phyloP scores from a whole-genome alignment of 2,797 vertebrate genomes.

The Amblyopsis hoosieri region DNA sequence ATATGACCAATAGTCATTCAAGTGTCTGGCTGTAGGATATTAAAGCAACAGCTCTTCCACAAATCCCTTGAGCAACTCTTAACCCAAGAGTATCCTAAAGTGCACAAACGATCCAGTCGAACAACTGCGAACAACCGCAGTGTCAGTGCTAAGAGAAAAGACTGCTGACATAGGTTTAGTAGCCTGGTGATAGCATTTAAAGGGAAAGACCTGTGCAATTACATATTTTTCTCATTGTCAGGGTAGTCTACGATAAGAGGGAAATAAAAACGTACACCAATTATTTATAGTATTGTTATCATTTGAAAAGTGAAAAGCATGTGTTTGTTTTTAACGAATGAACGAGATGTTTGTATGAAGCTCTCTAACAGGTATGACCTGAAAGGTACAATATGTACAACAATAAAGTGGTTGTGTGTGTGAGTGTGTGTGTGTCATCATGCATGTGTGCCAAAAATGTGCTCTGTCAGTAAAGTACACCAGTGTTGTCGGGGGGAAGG shows the following conservation, averaged over 20 bases:
- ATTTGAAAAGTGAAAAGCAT: too few species aligned
- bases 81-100: constrained; percentile 66
- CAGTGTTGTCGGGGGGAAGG: not conserved
- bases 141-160: constrained; percentile 40
- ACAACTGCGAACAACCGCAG: constrained; percentile 79
- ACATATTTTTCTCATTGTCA: too few species aligned
- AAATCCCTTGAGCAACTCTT: constrained; percentile 28
- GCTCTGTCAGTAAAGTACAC: not conserved
- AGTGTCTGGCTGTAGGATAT: constrained; percentile 32
- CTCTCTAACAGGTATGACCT: too few species aligned
- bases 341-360: too few species aligned
- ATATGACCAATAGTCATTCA: constrained; percentile 41
- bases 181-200: too few species aligned
- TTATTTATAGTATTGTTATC: too few species aligned
- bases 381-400: too few species aligned
- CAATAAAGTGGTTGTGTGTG: not conserved
- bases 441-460: constrained; percentile 3
- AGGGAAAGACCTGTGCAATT: not conserved
- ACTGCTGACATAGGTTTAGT: not conserved
- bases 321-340: too few species aligned
- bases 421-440: not conserved
- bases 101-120: constrained; percentile 69
- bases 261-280: too few species aligned
- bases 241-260: too few species aligned
- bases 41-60: constrained; percentile 1